Evolutionary conservation across 2,888 invertebrate species (phyloP), one percentile per base, ranked within the genome.

Genomic region (Cosmia trapezina): DNA sequence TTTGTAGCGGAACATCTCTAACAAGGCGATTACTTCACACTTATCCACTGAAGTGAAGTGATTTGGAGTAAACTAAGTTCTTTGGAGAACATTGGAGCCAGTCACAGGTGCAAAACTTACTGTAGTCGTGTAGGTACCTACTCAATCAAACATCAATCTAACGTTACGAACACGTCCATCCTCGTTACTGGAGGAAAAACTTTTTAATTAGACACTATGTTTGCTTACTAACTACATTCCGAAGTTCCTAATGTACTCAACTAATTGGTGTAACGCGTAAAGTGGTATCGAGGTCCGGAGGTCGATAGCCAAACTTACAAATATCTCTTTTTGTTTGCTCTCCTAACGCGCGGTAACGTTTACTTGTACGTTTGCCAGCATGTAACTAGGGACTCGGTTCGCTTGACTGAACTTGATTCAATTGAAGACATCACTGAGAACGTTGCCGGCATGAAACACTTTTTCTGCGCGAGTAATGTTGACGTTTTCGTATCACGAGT

Each of bases 151-250:
- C 87, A 86, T 88, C 88, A 87, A 86, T 86, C 84, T 83, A 84
- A 81, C 83, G 83, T 86, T 88, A 87, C 84, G 81, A 88, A 85
- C 88, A 87, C 87, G 83, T 86, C 86, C 73, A 68, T 83, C 60
- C 86, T 86, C 82, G 87, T 88, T 88, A 87, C 78, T 43, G 65
- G 63, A 79, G 76, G 84, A 83, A 85, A 86, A 89, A 89, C 87
- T 89, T 89, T 89, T 88, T 89, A 88, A 89, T 89, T 89, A 88
- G 86, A 85, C 82, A 84, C 81, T 79, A 78, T 86, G 81, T 89
- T 86, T 86, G 81, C 78, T 81, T 68, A 65, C 71, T 83, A 83
- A 85, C 83, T 85, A 80, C 83, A 74, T 84, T 80, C 83, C 74
- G 74, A 78, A 85, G 77, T 86, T 86, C 73, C 70, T 85, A 87